Base-by-base conservation (phyloP, 2,888 invertebrate species). In the Anthophora plumipes region DNA sequence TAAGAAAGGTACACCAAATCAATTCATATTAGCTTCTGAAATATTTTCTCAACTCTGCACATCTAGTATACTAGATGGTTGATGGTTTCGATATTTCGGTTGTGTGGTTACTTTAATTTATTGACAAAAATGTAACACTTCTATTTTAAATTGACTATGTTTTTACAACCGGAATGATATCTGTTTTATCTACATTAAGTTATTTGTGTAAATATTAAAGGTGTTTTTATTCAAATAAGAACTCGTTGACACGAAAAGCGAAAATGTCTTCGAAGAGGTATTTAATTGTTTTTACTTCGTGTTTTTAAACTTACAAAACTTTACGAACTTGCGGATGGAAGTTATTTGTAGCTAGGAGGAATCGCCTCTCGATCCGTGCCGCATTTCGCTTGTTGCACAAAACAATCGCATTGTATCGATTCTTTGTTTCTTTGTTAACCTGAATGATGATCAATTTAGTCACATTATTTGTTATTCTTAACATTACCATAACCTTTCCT, bases 191-290 rank as follows among this genome's bases (percentile, higher is more conserved):
- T 82, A 80, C 77, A 77, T 91, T 88, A 80, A 84, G 80, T 88
- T 89, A 76, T 80, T 89, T 89, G 83, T 89, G 84, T 89, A 86
- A 83, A 84, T 86, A 87, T 72, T 84, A 87, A 84, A 86, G 87
- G 91, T 88, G 88, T 89, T 89, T 87, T 84, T 80, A 89, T 83
- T 86, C 85, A 80, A 85, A 82, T 71, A 85, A 85, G 82, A 88
- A 87, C 84, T 82, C 85, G 88, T 86, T 85, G 84, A 88, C 85
- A 82, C 87, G 52, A 90, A 86, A 90, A 89, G 88, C 90, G 90
- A 93, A 92, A 90, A 93, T 93, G 93, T 93, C 93, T 91, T 93
- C 93, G 88, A 93, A 93, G 88, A 93, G 93, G 93, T 93, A 92
- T 87, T 90, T 85, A 85, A 89, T 90, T 92, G 88, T 89, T 89